Evolutionary conservation across 2,888 invertebrate genomes (phyloP), one percentile per base, ranked within the genome.

Genomic region (Hylaea fasciaria): DNA sequence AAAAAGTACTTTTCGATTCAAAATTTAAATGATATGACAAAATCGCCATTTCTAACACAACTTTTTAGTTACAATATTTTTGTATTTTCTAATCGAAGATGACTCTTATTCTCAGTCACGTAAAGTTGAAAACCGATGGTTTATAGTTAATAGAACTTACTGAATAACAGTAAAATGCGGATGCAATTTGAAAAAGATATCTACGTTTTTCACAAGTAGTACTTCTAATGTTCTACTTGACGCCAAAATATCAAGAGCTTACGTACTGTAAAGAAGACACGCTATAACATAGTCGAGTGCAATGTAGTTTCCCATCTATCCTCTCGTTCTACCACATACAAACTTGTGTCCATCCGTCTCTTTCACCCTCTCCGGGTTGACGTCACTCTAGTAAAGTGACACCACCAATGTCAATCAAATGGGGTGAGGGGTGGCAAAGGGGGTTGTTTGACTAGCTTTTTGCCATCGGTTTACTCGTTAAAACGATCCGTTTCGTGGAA

Each of bases 381-480:
- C 61, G 61, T 57, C 61, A 62, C 44, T 32, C 32, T 17, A 48
- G 61, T 62, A 56, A 61, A 56, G 56, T 62, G 61, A 61, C 56
- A 61, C 61, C 61, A 41, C 45, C 32, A 35, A 56, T 52, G 61
- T 56, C 56, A 61, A 61, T 61, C 61, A 61, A 56, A 61, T n/a
- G 11, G 51, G 61, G 56, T 12, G 61, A 14, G 41, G n/a, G 55
- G 49, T 14, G 41, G 51, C 0, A 32, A 2, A 14, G 37, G 14
- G 55, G 56, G 51, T 47, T 61, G 44, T 61, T 56, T 52, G 61
- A 52, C 61, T 61, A 61, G 61, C 56, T 61, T 61, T 60, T 52
- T 52, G 56, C 43, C 39, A 7, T 52, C 35, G 61, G 56, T 44
- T 52, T 56, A 51, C 61, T 61, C 61, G 56, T 61, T 56, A 45